These are phyloP conservation scores for Dendrolimus kikuchii DNA, from an alignment of 1,140 invertebrate species.

Conservation along the genomic window DNA sequence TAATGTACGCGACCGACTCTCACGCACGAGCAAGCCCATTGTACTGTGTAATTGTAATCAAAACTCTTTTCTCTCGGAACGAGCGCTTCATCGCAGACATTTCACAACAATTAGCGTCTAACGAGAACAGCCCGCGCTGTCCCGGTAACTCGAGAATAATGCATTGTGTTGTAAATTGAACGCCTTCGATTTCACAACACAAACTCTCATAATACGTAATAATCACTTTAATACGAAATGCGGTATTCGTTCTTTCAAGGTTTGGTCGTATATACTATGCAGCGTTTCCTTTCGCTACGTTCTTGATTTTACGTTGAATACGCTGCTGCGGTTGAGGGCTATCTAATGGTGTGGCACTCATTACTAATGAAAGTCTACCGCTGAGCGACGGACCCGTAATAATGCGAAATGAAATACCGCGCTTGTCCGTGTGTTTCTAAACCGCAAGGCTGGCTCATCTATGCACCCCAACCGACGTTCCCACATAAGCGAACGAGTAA, in stretches of 20 bases:
- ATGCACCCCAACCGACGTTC: slow-evolving; percentile 21
- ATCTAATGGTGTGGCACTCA: slow-evolving; percentile 28
- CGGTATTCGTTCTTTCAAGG: neutral
- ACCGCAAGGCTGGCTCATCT: slow-evolving; percentile 32
- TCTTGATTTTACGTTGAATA: slow-evolving; percentile 32
- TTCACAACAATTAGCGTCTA: slow-evolving; percentile 36
- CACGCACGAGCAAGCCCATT: slow-evolving; percentile 40
- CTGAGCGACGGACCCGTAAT: slow-evolving; percentile 33
- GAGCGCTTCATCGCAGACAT: slow-evolving; percentile 33
- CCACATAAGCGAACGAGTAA: slow-evolving; percentile 22
- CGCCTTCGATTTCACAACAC: slow-evolving; percentile 8
- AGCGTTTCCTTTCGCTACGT: slow-evolving; percentile 13
- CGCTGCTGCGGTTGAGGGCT: slow-evolving; percentile 35
- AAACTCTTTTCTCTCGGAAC: slow-evolving; percentile 50
- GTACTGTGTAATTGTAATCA: slow-evolving; percentile 51
- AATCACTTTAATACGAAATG: slow-evolving; percentile 1
- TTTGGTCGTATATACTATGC: neutral
- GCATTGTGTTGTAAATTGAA: slow-evolving; percentile 6
- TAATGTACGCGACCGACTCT: slow-evolving; percentile 42
- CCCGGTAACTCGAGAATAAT: slow-evolving; percentile 4
- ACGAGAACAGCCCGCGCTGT: slow-evolving; percentile 3
- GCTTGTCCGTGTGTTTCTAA: slow-evolving; percentile 33
- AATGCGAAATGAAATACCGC: slow-evolving; percentile 53
- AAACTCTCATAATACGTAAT: neutral
- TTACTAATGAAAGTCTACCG: slow-evolving; percentile 49